Evolutionary conservation across 2,888 invertebrate genomes (phyloP), one percentile per base, ranked within the genome.

Genomic region (Cataglyphis cursor): DNA sequence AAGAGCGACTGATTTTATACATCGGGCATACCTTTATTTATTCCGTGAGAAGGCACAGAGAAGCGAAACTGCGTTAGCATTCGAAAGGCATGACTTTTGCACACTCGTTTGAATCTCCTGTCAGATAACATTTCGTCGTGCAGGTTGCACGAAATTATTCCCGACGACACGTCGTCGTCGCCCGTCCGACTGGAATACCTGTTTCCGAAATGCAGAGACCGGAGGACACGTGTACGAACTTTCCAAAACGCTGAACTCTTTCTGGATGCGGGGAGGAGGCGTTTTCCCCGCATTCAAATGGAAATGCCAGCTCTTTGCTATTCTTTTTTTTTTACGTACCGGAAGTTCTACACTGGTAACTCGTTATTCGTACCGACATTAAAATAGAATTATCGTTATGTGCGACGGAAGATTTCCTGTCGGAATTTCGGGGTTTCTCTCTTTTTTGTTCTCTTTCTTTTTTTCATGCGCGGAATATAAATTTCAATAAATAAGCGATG

Each of bases 1-100:
- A 38, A 72, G 59, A 72, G 59, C 62, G 44, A 44, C 57, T 31
- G 61, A 73, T 80, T 61, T 62, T 70, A 21, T 82, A 87, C 81
- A 87, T 89, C 89, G 70, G 61, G 59, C 82, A 75, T 73, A 85
- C 70, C 84, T 89, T 90, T 87, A 84, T 90, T 91, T 88, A 89
- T 88, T 89, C 86, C 87, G 83, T 85, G 88, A 35, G n/a, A 51
- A 64, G 83, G 85, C 87, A 82, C 89, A 89, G 84, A 85, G 68
- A 81, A 21, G 51, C 82, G 80, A 54, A 83, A 66, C 59, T 87
- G 65, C 89, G 90, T 88, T 91, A 90, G 89, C 89, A 89, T 90
- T 90, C 87, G 86, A 82, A 90, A 88, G 81, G 75, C 57, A 59
- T 64, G 54, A 68, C n/a, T 61, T 68, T 65, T 74, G n/a, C 64